These are phyloP conservation scores for Drosophila lowei DNA, from an alignment of 1,140 invertebrate species.

Conservation along the genomic window DNA sequence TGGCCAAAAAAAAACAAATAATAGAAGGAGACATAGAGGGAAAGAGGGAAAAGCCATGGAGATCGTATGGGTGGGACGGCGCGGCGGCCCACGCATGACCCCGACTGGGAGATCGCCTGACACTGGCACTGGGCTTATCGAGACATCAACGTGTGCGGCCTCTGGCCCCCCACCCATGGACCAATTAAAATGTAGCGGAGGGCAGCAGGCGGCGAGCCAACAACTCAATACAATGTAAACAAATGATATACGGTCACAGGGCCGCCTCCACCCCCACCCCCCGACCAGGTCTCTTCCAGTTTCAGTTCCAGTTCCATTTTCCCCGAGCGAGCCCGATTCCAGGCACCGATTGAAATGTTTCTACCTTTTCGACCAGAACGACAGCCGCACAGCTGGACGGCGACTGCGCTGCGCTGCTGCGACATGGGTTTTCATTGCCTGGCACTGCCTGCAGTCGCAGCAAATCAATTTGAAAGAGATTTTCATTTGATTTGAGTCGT, in stretches of 20 bases:
- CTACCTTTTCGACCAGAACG: constrained; percentile 43
- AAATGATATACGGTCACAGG: constrained; percentile 78
- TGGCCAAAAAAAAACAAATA: constrained; percentile 7
- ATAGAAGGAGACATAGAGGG: not conserved
- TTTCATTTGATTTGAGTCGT: constrained; percentile 67
- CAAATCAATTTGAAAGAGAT: constrained; percentile 75
- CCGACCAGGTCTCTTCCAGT: constrained; percentile 18
- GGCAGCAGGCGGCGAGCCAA: constrained; percentile 65
- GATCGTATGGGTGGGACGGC: not conserved
- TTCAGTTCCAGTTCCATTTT: constrained; percentile 20
- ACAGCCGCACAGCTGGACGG: constrained; percentile 53
- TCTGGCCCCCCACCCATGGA: constrained; percentile 17
- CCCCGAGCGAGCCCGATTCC: constrained; percentile 12
- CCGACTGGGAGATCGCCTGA: constrained; percentile 18
- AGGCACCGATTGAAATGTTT: constrained; percentile 39
- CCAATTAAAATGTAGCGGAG: constrained; percentile 65
- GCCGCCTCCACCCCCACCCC: not conserved
- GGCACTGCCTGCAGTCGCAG: constrained; percentile 43
- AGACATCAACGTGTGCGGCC: constrained; percentile 64
- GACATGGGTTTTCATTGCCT: constrained; percentile 1
- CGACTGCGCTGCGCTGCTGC: constrained; percentile 15
- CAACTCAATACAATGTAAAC: constrained; percentile 81
- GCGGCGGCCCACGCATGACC: constrained; percentile 51
- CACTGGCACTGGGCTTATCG: constrained; percentile 46
- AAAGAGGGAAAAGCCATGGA: too few relatives aligned